phyloP scores from a whole-genome alignment of 2,888 invertebrate genomes.

The Zootermopsis nevadensis region DNA sequence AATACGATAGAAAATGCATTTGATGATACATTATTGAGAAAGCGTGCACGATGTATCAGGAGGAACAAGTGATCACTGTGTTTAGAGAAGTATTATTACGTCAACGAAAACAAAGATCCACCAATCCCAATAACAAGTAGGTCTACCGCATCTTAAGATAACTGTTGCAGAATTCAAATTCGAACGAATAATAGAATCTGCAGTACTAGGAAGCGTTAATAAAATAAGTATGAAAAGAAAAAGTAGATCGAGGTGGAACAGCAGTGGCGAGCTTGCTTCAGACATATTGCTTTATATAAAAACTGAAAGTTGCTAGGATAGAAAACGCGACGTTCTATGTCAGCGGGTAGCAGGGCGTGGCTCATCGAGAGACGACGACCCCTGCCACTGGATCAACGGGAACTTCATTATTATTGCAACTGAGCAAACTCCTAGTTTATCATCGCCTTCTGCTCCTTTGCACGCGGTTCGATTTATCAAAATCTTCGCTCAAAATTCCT shows the following conservation, averaged over 20 bases:
- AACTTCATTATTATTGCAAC: too few relatives aligned
- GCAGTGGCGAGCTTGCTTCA: neutral
- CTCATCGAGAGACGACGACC: neutral
- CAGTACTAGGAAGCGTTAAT: neutral
- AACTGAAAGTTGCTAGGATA: neutral
- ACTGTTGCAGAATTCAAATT: neutral
- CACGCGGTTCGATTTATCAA: too few relatives aligned
- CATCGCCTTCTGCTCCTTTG: too few relatives aligned
- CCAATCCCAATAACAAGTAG: constrained; percentile 11
- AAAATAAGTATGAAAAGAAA: neutral
- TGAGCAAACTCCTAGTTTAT: too few relatives aligned
- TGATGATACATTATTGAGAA: neutral
- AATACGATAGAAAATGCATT: neutral
- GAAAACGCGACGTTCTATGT: neutral
- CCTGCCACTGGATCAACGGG: too few relatives aligned
- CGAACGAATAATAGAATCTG: neutral
- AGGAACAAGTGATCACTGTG: neutral
- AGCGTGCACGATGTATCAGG: neutral
- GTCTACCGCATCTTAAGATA: too few relatives aligned
- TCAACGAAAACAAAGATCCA: neutral
- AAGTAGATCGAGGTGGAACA: neutral
- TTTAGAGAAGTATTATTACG: neutral
- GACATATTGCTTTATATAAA: neutral
- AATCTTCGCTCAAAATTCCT: too few relatives aligned
- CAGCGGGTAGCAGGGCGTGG: neutral